Base-by-base conservation (phyloP, 2,113 vertebrate genomes). In the Apaloderma vittatum region DNA sequence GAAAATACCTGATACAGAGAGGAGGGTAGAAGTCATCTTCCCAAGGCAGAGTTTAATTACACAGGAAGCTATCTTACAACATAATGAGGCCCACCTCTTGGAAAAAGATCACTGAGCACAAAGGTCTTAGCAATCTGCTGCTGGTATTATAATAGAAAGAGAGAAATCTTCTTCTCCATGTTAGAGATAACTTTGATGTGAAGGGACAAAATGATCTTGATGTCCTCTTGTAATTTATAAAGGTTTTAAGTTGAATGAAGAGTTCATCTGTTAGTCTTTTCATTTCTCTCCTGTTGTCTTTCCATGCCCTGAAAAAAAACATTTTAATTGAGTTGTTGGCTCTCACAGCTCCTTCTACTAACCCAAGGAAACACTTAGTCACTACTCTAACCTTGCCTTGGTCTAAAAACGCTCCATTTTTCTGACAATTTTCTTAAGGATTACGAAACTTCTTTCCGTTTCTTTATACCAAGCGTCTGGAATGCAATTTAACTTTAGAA, bases 401-500 rank as follows among this genome's bases (percentile, higher is more conserved):
- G 29, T 93, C 77, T 91, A 78, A 88, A 90, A 57, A 27, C 51
- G 17, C 63, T 95, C 80, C 54, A 57, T 86, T 97, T 97, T 93
- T 37, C 29, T 76, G 81, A 40, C 29, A 19, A 77, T 94, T 92
- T 91, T 94, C 94, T 89, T 91, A 95, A 95, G 54, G 49, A 51
- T 34, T 66, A n/a, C 55, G 83, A 94, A 76, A 63, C 19, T 84
- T 91, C 37, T 93, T 95, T 97, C 62, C 45, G 46, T 96, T 96
- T 97, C 75, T 90, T 91, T 96, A 92, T 77, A 90, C 66, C 30
- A 59, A 74, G 55, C 90, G 82, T 88, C 80, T 78, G 58, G 95
- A 97, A 98, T 58, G 88, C 72, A 96, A 96, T 94, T 90, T 95
- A 90, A 92, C 76, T 96, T 92, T 94, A 84, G 96, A 97, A 96